Percentiles rank a stretch among this genome's conserved stretches.
Evolutionary conservation across 2,888 invertebrate species (phyloP).

Genomic region (Geotrupes spiniger): DNA sequence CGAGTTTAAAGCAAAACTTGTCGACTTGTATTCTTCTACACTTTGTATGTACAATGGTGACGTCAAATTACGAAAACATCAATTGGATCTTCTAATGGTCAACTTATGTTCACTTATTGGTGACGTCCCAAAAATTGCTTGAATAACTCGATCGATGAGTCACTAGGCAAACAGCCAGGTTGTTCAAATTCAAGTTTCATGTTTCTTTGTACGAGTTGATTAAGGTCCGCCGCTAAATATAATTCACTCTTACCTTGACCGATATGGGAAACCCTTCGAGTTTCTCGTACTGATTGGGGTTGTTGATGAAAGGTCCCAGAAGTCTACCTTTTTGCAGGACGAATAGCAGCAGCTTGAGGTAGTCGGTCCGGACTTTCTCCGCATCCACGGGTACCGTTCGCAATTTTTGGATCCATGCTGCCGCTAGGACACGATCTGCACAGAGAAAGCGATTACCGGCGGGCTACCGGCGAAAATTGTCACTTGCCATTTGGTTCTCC

Average conservation of each 20-base stretch:
- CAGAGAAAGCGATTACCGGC: background rate
- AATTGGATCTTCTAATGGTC: no score
- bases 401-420: constrained; percentile 50
- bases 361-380: constrained; percentile 43
- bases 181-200: no score
- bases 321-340: constrained; percentile 48
- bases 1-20: no score
- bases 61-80: no score
- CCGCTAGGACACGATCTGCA: constrained; percentile 48
- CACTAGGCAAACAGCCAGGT: no score
- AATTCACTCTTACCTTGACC: constrained; percentile 33
- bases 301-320: constrained; percentile 47
- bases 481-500: constrained; percentile 45
- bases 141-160: no score
- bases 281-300: constrained; percentile 40
- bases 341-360: constrained; percentile 50
- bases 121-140: no score
- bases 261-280: constrained; percentile 41
- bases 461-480: background rate
- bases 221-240: no score
- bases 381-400: constrained; percentile 34
- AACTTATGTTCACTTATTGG: no score
- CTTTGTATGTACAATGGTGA: no score
- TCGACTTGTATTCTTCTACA: no score
- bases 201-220: no score